Percentiles rank a stretch among this genome's conserved stretches.
These are phyloP conservation scores for Nasonia vitripennis DNA, from an alignment of 1,140 invertebrate genomes.

Conservation along the genomic window DNA sequence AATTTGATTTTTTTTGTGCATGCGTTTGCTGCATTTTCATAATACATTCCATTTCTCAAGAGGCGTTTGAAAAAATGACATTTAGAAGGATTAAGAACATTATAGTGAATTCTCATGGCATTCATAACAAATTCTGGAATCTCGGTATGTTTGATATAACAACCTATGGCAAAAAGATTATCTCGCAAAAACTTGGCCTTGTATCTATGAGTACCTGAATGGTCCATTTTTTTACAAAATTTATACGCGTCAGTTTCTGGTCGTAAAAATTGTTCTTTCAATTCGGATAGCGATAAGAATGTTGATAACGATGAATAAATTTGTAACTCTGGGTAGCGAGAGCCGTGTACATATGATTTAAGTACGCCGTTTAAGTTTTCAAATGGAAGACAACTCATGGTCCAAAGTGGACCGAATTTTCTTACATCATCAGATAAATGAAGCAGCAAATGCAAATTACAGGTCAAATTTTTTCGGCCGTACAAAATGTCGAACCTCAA, in stretches of 20 bases:
- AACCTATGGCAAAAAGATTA: no score
- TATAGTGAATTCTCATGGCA: no score
- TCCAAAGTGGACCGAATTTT: background rate
- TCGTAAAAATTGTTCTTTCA: no score
- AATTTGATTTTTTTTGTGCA: background rate
- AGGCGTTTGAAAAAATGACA: background rate
- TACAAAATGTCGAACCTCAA: conserved; percentile 49
- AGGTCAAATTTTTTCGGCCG: conserved; percentile 28
- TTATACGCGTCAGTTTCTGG: no score
- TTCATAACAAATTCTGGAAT: no score
- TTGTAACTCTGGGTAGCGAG: conserved; percentile 1
- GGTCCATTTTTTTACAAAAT: no score
- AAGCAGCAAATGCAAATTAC: conserved; percentile 52
- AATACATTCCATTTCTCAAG: no score
- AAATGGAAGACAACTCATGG: conserved; percentile 1
- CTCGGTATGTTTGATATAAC: no score
- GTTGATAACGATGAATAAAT: conserved; percentile 9
- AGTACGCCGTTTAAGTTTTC: conserved; percentile 28
- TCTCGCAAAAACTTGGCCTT: no score
- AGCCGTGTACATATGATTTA: conserved; percentile 14
- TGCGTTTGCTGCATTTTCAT: no score
- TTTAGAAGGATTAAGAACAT: background rate
- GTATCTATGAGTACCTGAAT: no score
- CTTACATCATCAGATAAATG: conserved; percentile 50
- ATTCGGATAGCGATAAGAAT: no score